Conservation (phyloP, 2,113 vertebrate species). For the Mionectes macconnelli region DNA sequence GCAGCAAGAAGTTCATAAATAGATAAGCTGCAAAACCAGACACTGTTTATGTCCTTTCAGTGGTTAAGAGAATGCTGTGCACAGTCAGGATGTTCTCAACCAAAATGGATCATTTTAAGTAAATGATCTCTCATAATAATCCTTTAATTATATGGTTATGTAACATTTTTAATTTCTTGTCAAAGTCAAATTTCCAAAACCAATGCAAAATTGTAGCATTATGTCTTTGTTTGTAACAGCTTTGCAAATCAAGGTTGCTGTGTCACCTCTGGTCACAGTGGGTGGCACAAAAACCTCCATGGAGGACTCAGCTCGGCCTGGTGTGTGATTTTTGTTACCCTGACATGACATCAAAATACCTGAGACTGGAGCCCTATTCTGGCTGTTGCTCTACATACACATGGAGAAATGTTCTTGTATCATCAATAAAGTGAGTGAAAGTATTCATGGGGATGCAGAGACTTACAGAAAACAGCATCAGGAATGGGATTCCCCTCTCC, state of each 20-base stretch:
- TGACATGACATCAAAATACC: accelerated
- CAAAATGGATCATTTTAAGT: neutral
- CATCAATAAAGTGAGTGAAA: neutral
- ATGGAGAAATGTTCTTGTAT: accelerated
- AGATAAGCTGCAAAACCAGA: neutral
- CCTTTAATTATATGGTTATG: neutral
- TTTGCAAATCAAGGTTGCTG: neutral
- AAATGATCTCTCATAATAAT: neutral
- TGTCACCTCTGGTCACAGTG: neutral
- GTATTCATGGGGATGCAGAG: neutral
- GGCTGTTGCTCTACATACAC: neutral
- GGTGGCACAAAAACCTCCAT: neutral
- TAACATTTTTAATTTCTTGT: neutral
- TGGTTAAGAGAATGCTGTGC: neutral
- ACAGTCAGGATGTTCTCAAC: neutral
- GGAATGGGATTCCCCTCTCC: neutral
- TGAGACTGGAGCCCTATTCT: neutral
- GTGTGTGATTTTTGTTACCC: neutral
- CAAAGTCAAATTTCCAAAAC: neutral
- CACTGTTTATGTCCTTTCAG: neutral
- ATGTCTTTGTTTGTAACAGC: neutral
- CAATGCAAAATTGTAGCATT: neutral
- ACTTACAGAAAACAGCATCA: neutral
- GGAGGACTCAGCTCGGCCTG: neutral
- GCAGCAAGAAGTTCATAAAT: neutral